These are phyloP conservation scores for Mirza zaza DNA, from an alignment of 2,113 vertebrate species.

Conservation along the genomic window DNA sequence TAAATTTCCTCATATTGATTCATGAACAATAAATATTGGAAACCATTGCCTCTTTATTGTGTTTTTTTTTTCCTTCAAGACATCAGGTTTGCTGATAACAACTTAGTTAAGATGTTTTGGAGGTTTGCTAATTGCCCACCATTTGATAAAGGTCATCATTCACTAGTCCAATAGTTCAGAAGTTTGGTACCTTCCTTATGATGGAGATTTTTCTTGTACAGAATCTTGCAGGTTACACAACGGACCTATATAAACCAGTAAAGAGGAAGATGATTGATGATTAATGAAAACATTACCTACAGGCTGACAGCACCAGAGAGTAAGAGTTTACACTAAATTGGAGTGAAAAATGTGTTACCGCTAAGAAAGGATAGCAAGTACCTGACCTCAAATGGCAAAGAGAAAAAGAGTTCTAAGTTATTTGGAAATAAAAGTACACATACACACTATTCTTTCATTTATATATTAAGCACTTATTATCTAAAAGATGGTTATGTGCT, in stretches of 20 bases:
- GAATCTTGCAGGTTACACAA: not conserved
- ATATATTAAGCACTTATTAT: not conserved
- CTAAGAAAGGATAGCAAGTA: not conserved
- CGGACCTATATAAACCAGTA: not conserved
- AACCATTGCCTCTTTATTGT: not conserved
- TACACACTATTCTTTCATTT: not conserved
- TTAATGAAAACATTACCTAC: not conserved
- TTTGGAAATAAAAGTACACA: not conserved
- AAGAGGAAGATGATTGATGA: conserved; percentile 23
- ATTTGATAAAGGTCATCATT: conserved; percentile 30
- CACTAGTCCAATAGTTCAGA: not conserved
- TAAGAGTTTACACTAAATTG: not conserved
- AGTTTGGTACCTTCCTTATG: not conserved
- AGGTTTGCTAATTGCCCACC: not conserved
- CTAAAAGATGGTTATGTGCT: not conserved
- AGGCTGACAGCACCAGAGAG: not conserved
- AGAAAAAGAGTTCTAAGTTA: not conserved
- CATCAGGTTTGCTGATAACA: not conserved
- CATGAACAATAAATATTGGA: not conserved
- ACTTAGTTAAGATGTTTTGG: not conserved
- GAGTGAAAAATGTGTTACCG: not conserved
- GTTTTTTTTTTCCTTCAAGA: conserved; percentile 47
- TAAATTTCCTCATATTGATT: conserved; percentile 14
- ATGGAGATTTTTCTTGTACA: conserved; percentile 29
- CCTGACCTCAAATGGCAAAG: not conserved